Conservation (phyloP, 2,888 invertebrate species). For the Aethes cnicana region DNA sequence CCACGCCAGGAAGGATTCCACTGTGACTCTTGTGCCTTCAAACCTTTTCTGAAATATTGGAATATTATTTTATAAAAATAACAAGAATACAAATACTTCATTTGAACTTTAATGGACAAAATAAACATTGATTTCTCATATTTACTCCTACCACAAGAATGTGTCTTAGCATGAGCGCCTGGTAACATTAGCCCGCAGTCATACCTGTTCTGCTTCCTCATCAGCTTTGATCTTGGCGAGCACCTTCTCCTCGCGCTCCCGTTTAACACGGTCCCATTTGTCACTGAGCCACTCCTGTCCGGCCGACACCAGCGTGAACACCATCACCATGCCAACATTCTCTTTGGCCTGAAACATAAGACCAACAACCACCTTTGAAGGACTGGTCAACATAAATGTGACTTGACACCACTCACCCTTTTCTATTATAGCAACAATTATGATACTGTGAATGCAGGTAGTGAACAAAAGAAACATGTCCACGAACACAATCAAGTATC, state of each 20-base stretch:
- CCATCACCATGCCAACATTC: slow-evolving; percentile 98
- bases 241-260: slow-evolving; percentile 86
- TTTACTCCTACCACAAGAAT: no score
- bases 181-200: no score
- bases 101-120: no score
- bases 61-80: neutral
- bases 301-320: slow-evolving; percentile 96
- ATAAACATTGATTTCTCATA: no score
- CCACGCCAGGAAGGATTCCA: slow-evolving; percentile 98
- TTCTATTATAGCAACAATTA: no score
- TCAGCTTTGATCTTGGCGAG: slow-evolving; percentile 86
- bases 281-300: slow-evolving; percentile 96
- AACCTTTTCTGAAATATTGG: slow-evolving; percentile 89
- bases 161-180: no score
- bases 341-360: slow-evolving; percentile 90
- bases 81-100: neutral
- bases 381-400: no score
- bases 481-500: no score
- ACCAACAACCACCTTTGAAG: no score
- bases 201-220: slow-evolving; percentile 95
- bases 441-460: no score
- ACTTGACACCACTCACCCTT: no score
- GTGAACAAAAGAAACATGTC: no score
- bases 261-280: slow-evolving; percentile 90
- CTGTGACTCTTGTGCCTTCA: slow-evolving; percentile 97